phyloP scores from a whole-genome alignment of 2,888 invertebrate genomes.

The Caenorhabditis drosophilae region DNA sequence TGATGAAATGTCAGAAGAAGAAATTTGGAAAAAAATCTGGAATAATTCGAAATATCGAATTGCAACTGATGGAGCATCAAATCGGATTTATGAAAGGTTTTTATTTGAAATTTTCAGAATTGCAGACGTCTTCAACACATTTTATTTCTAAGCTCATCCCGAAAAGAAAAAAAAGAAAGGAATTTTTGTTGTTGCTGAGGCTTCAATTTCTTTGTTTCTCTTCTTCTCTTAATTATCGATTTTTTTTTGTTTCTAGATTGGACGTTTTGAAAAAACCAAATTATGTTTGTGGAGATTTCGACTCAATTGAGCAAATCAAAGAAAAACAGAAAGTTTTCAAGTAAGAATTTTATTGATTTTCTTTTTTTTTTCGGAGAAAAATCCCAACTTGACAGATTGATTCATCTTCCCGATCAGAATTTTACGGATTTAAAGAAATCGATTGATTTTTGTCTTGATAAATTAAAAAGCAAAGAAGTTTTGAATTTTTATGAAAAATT shows the following conservation, averaged over 20 bases:
- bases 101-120: too few species aligned
- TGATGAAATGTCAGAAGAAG: constrained; percentile 14
- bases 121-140: background rate
- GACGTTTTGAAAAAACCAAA: constrained; percentile 7
- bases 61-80: constrained; percentile 62
- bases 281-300: constrained; percentile 59
- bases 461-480: background rate
- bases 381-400: constrained; percentile 10
- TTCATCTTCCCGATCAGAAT: constrained; percentile 50
- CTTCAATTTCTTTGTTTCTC: too few species aligned
- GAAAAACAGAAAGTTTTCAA: background rate
- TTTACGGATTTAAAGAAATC: constrained; percentile 29
- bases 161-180: background rate
- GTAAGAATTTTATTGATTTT: constrained; percentile 1
- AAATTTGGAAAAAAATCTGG: constrained; percentile 52
- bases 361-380: background rate
- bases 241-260: background rate
- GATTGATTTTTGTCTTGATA: constrained; percentile 19
- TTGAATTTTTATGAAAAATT: too few species aligned
- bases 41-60: constrained; percentile 43
- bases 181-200: too few species aligned
- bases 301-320: constrained; percentile 42
- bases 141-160: background rate
- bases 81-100: constrained; percentile 42
- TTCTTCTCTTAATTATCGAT: too few species aligned